Evolutionary conservation across 2,797 vertebrate species (phyloP).

Genomic region (Acrossocheilus wenchowensis): DNA sequence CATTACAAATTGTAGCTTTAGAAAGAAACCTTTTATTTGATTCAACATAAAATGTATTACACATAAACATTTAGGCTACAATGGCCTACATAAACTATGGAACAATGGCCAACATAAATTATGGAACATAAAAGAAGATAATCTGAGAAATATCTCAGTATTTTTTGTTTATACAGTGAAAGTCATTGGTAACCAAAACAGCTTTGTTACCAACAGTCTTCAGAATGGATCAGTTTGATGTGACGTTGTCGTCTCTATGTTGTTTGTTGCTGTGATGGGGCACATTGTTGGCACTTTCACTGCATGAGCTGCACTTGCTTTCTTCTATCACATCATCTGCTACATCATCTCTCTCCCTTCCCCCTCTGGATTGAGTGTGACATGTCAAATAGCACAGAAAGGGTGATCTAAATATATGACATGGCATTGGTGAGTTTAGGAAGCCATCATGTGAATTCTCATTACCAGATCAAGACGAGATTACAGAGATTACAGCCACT

Average conservation of each 20-base stretch:
- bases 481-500: conserved; percentile 71
- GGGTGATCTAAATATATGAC: neutral
- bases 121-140: too few relatives aligned
- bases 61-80: too few relatives aligned
- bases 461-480: conserved; percentile 65
- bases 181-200: neutral
- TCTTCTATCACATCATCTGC: neutral
- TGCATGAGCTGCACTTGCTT: neutral
- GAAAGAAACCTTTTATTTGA: neutral
- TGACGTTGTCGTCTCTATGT: neutral
- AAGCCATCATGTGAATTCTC: conserved; percentile 60
- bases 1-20: neutral
- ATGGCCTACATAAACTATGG: too few relatives aligned
- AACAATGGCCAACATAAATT: too few relatives aligned
- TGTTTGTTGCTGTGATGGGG: neutral
- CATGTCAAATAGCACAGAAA: conserved; percentile 1
- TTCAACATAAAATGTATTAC: neutral
- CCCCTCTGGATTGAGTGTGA: neutral
- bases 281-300: neutral
- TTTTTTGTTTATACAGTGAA: neutral
- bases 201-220: neutral
- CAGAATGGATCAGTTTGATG: conserved; percentile 2
- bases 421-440: neutral
- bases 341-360: neutral
- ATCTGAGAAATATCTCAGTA: neutral